Evolutionary conservation across 1,140 invertebrate genomes (phyloP), one percentile per base, ranked within the genome.

Genomic region (Leptinotarsa texana): DNA sequence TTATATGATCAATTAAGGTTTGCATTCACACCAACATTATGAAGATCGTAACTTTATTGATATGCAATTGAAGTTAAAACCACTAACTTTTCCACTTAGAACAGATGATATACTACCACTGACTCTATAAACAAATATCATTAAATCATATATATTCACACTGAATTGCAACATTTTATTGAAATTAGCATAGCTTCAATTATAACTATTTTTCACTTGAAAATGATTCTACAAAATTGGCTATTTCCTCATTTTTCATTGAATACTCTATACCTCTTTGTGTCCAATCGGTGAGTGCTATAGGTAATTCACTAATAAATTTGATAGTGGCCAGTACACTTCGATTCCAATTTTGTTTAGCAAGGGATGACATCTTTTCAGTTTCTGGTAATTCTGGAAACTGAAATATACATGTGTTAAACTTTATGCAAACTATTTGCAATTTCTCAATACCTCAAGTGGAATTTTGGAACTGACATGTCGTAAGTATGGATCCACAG

Each of bases 291-390:
- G 77, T 47, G 77, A 83, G 65, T 75, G 88, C 84, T 74, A 83
- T 82, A 5, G 88, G 89, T 15, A 88, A 80, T 78, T 89, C 80
- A 8, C 85, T 80, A 15, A 89, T 74, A 80, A 89, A 89, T 69
- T 80, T 82, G 75, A 89, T 89, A 78, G 87, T 87, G 47, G 85
- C 75, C 81, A 87, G 86, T 1, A 89, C 87, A 75, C 88, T 88
- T 82, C 80, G 80, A 78, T 89, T 89, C 88, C 88, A 89, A 75
- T 87, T 88, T 75, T 88, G 85, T 81, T 87, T 87, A 65, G 86
- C 85, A 72, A 87, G 75, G 80, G 88, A 87, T 66, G 85, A 72
- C 13, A 75, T 21, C 63, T 76, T 74, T 57, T 78, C 87, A 73
- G 86, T 85, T 80, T 86, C 84, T n/a, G 88, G 89, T 69, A 89